Evolutionary conservation across 2,888 invertebrate species (phyloP), one percentile per base, ranked within the genome.

Genomic region (Tipula helvola): DNA sequence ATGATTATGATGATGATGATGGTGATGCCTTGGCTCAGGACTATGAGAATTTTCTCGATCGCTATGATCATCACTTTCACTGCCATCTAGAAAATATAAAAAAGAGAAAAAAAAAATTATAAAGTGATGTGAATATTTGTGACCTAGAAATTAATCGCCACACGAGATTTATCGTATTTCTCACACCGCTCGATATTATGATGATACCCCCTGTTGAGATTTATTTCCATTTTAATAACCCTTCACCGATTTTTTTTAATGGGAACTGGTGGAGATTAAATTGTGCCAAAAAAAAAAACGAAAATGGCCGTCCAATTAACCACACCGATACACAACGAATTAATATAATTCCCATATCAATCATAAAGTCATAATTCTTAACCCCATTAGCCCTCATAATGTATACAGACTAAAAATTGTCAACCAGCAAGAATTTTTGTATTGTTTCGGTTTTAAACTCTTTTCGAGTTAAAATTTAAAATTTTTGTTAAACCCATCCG

Each of bases 21-120:
- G 84, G 84, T 84, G 84, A 84, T 84, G 84, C 7, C 41, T 13
- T 39, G 86, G 36, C 41, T 87, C 90, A 2, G 91, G 91, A 88
- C 90, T 91, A 87, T 90, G 90, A 0, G 91, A 91, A 18, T 90
- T 90, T 52, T 91, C 91, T 87, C 91, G 91, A 88, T 91, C 91
- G 88, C 91, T 91, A 36, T 89, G 90, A 87, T 90, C 91, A 88
- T 90, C 91, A 87, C 91, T 91, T 87, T 91, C 89, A 12, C 88
- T 89, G 87, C 90, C 90, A 88, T 89, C 92, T 91, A 89, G 2
- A 90, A 90, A 28, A 28, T 28, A 28, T 90, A 91, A 87, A 84
- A 87, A 5, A 8, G 7, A 83, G 7, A 84, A 36, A 84, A 84
- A 39, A 84, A 39, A 84, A 5, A 52, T 44, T 52, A 8, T 44